Evolutionary conservation across 2,888 invertebrate species (phyloP).

Genomic region (Eristalinus sepulchralis): DNA sequence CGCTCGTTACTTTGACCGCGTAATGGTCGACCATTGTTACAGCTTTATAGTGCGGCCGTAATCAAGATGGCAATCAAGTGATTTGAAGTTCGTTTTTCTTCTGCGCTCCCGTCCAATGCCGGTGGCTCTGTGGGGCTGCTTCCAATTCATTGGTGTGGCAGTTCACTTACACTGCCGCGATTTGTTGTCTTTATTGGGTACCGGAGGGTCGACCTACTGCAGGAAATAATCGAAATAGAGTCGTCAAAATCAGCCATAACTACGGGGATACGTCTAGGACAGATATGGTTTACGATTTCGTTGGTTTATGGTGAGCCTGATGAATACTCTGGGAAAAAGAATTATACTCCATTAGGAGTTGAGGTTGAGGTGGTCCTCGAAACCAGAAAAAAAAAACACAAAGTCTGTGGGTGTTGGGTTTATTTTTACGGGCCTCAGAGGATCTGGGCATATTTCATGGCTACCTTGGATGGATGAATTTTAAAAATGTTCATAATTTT

Average conservation of each 20-base stretch:
- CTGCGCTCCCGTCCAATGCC: background rate
- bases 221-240: slow-evolving; percentile 25
- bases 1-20: slow-evolving; percentile 38
- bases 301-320: background rate
- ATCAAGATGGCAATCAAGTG: slow-evolving; percentile 51
- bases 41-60: slow-evolving; percentile 19
- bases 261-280: background rate
- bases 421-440: background rate
- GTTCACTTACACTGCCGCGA: slow-evolving; percentile 7
- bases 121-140: background rate
- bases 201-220: background rate
- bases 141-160: slow-evolving; percentile 1
- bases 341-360: background rate
- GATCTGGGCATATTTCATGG: background rate
- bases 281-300: slow-evolving; percentile 28
- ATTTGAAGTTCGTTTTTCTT: slow-evolving; percentile 9
- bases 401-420: background rate
- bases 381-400: background rate
- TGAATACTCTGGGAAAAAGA: background rate
- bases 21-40: slow-evolving; percentile 42
- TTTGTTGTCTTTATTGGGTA: slow-evolving; percentile 21
- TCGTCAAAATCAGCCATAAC: slow-evolving; percentile 24
- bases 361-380: background rate
- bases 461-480: too few species aligned
- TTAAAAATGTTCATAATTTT: too few species aligned